These are phyloP conservation scores for Amblyjoppa fuscipennis DNA, from an alignment of 2,888 invertebrate species.

Conservation along the genomic window DNA sequence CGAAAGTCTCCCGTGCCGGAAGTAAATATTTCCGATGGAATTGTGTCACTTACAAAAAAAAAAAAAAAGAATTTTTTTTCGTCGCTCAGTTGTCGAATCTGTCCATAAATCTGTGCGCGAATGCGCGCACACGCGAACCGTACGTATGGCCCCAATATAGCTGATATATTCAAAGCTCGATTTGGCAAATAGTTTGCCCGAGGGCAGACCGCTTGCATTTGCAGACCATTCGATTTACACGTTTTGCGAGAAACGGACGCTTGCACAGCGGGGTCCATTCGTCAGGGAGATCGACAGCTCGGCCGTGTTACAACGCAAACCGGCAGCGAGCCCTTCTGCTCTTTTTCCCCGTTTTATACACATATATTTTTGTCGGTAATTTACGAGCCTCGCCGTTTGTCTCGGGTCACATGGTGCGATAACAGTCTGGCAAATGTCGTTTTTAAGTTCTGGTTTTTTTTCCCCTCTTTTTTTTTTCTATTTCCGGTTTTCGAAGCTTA, in stretches of 20 bases:
- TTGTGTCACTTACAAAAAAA: background rate
- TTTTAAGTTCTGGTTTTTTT: background rate
- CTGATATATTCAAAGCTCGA: conserved; percentile 24
- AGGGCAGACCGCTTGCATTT: conserved; percentile 1
- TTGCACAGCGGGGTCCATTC: conserved; percentile 3
- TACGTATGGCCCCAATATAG: background rate
- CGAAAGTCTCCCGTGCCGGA: background rate
- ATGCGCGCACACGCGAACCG: background rate
- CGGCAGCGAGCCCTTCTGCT: background rate
- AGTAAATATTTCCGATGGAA: conserved; percentile 7
- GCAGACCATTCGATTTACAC: conserved; percentile 16
- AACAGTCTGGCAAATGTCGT: conserved; percentile 6
- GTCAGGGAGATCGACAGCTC: conserved; percentile 16
- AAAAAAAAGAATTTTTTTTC: background rate
- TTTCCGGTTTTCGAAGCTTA: background rate
- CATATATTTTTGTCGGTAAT: conserved; percentile 3
- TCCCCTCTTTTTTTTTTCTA: background rate
- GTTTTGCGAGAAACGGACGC: conserved; percentile 19
- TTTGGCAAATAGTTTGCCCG: conserved; percentile 20
- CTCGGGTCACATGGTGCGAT: background rate
- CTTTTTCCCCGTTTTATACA: background rate
- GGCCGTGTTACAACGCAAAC: conserved; percentile 15
- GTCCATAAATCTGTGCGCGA: conserved; percentile 4
- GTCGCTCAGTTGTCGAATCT: background rate
- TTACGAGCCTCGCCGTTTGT: conserved; percentile 4